A percentile compares a stretch with the other conserved stretches of the same genome.
Conservation (phyloP, 2,888 invertebrate species). For the Gisinianus flammeolus region DNA sequence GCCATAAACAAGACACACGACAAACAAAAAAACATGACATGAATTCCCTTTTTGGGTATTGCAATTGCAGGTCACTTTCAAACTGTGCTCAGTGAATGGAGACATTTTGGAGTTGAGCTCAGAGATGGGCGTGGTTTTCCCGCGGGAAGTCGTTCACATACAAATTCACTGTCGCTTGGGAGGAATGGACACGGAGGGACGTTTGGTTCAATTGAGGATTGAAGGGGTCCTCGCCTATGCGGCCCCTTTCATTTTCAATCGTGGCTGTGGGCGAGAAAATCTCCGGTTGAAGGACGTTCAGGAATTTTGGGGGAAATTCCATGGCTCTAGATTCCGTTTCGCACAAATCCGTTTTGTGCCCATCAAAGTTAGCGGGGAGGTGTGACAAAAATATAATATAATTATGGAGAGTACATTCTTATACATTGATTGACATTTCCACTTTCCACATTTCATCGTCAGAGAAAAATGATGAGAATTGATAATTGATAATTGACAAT, state of each 20-base stretch:
- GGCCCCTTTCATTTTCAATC: conserved; percentile 35
- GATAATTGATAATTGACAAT: background rate
- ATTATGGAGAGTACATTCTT: too few species aligned
- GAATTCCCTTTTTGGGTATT: background rate
- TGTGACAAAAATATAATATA: background rate
- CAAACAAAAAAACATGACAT: background rate
- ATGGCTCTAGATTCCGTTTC: conserved; percentile 23
- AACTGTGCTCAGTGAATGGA: conserved; percentile 15
- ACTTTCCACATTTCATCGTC: background rate
- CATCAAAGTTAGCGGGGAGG: background rate
- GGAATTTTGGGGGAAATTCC: conserved; percentile 34
- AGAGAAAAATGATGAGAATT: background rate
- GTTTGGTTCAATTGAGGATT: conserved; percentile 11
- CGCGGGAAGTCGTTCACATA: conserved; percentile 12
- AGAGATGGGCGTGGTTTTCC: conserved; percentile 21
- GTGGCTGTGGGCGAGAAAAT: background rate
- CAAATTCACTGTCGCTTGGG: background rate
- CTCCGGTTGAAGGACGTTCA: background rate
- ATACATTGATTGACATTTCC: background rate
- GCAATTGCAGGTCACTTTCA: conserved; percentile 26
- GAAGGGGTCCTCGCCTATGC: conserved; percentile 34
- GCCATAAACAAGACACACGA: background rate
- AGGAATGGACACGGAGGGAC: background rate
- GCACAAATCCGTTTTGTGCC: conserved; percentile 32
- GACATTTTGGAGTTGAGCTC: conserved; percentile 15